Conservation (phyloP, 1,140 invertebrate genomes). For the Drosophila ficusphila region DNA sequence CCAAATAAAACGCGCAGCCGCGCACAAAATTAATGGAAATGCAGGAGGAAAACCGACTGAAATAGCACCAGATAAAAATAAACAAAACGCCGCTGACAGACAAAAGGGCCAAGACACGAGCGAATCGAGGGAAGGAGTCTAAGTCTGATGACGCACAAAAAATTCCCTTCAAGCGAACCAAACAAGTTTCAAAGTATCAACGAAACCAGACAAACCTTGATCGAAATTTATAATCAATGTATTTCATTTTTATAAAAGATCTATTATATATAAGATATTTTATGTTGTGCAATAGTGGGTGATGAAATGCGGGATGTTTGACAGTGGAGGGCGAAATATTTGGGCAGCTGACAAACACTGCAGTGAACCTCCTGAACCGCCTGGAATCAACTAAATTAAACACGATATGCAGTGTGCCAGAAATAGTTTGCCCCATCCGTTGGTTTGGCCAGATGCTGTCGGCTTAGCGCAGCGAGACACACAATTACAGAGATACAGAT, state of each 20-base stretch:
- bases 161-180: too few relatives aligned
- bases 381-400: constrained; percentile 22
- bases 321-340: constrained; percentile 64
- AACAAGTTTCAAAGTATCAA: too few relatives aligned
- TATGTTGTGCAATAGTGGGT: not conserved
- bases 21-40: constrained; percentile 52
- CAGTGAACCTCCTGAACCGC: constrained; percentile 3
- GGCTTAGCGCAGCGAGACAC: constrained; percentile 18
- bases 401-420: constrained; percentile 65
- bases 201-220: too few relatives aligned
- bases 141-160: not conserved
- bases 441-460: constrained; percentile 63
- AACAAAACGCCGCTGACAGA: constrained; percentile 68
- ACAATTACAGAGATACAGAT: constrained; percentile 19
- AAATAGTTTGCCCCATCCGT: constrained; percentile 53
- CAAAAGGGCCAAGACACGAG: constrained; percentile 53
- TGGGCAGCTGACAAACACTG: constrained; percentile 59
- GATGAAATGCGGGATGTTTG: constrained; percentile 25
- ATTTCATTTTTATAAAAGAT: not conserved
- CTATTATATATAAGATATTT: not conserved
- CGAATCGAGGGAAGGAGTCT: constrained; percentile 6
- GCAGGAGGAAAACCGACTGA: constrained; percentile 48
- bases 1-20: constrained; percentile 24
- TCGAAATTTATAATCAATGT: too few relatives aligned
- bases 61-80: constrained; percentile 73